Base-by-base conservation (phyloP, 2,797 vertebrate genomes). In the Dendrocincla tyrannina region DNA sequence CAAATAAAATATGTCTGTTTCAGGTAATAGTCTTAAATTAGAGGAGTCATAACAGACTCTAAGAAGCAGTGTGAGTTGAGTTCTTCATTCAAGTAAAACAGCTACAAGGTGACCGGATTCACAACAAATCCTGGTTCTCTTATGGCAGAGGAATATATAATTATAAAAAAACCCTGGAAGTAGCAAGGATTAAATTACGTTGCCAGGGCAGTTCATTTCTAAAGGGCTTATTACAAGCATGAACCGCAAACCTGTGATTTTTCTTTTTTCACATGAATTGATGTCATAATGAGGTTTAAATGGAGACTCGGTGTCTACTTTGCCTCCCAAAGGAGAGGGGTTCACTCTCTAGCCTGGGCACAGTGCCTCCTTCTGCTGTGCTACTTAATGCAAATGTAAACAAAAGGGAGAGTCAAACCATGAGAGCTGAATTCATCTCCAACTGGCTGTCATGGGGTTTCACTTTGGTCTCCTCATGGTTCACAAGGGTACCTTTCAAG, bases 211-310 rank as follows among this genome's bases (percentile, higher is more conserved):
- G 95, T 93, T 96, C 91, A 49, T 96, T 97, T 97, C 96, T 97
- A 89, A 97, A 97, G 74, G 80, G 88, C 87, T 95, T 97, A 97
- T 96, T 97, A 97, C 91, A 96, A 64, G 64, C 93, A 89, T 84
- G 75, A 97, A 97, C 97, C 97, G 1, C 98, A 98, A 97, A 97
- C 91, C 73, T 97, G 95, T 93, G 96, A 97, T 97, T 98, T 96
- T 97, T 96, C 95, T 97, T 94, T 95, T 93, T 96, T 96, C 96
- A 96, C 83, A 97, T 94, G 97, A 96, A 97, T 95, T 97, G 97
- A 97, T 97, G 97, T 98, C 97, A 97, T 97, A 97, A 97, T 97
- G 97, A 98, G 97, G 97, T 97, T 97, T 98, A 97, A 97, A 97
- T 95, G 97, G 97, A 97, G 97, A 97, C 97, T 96, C 30, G 4